A percentile compares a stretch with the other conserved stretches of the same genome.
These are phyloP conservation scores for Takifugu flavidus DNA, from an alignment of 2,113 vertebrate genomes.

Conservation along the genomic window DNA sequence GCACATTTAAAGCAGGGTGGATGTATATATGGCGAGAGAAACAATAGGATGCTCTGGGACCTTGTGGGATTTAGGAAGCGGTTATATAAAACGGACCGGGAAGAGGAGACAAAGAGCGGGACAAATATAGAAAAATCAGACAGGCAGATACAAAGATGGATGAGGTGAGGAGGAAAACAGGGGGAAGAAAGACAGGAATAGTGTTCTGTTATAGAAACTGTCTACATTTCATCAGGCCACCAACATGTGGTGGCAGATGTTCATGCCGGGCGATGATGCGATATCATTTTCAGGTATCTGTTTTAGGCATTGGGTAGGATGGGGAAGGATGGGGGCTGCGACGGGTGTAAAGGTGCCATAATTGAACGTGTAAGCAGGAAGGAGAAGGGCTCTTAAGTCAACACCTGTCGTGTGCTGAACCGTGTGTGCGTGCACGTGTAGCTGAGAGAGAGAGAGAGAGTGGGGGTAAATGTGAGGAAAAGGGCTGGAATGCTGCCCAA, in stretches of 20 bases:
- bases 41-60: conserved; percentile 57
- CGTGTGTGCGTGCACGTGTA: conserved; percentile 8
- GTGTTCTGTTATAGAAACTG: too few species aligned
- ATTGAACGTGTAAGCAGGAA: conserved; percentile 55
- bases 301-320: background rate
- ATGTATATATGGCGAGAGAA: conserved; percentile 47
- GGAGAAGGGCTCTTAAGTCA: conserved; percentile 65
- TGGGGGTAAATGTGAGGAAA: conserved; percentile 11
- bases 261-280: background rate
- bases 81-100: conserved; percentile 23
- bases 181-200: conserved; percentile 8
- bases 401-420: conserved; percentile 72
- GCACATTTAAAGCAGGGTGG: conserved; percentile 38
- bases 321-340: conserved; percentile 37
- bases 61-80: conserved; percentile 30
- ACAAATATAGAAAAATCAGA: conserved; percentile 39
- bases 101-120: conserved; percentile 29
- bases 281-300: background rate
- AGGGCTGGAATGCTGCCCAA: conserved; percentile 56
- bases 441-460: conserved; percentile 5
- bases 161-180: conserved; percentile 40
- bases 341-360: conserved; percentile 44
- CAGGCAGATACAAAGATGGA: conserved; percentile 47
- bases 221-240: background rate
- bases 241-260: too few species aligned